These are phyloP conservation scores for Laterallus jamaicensis DNA, from an alignment of 2,113 vertebrate species.

Conservation along the genomic window DNA sequence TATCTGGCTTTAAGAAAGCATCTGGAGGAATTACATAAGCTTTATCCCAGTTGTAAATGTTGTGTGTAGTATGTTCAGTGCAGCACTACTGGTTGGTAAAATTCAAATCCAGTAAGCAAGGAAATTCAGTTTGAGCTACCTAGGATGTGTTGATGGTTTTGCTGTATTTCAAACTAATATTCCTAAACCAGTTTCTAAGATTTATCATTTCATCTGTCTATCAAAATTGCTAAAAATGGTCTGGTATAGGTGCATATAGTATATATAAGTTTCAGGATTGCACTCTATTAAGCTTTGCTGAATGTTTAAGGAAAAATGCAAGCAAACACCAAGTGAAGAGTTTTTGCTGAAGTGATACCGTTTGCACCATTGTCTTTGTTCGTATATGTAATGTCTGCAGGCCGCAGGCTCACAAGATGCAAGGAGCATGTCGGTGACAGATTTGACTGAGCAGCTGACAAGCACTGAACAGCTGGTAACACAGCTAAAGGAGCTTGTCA, in stretches of 20 bases:
- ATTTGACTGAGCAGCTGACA: conserved; percentile 80
- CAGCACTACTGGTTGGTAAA: neutral
- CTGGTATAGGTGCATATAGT: fast-evolving
- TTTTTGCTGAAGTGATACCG: neutral
- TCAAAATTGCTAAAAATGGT: neutral
- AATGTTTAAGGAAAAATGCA: neutral
- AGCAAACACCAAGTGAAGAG: neutral
- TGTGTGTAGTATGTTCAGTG: neutral
- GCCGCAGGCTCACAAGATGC: conserved; percentile 57
- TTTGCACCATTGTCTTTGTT: neutral
- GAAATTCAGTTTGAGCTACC: neutral
- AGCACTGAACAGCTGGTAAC: conserved; percentile 84
- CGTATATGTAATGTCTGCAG: conserved; percentile 13
- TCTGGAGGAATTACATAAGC: neutral
- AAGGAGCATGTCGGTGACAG: conserved; percentile 53
- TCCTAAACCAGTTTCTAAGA: neutral
- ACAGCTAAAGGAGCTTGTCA: conserved; percentile 87
- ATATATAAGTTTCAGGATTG: neutral
- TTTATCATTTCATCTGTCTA: neutral
- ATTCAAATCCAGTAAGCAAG: neutral
- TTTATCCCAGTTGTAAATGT: neutral
- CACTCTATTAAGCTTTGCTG: neutral
- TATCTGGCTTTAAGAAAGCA: neutral
- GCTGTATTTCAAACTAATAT: neutral
- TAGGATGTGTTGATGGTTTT: neutral